A percentile compares a stretch with the other conserved stretches of the same genome.
These are phyloP conservation scores for Nothura maculosa DNA, from an alignment of 2,797 vertebrate species.

Conservation along the genomic window DNA sequence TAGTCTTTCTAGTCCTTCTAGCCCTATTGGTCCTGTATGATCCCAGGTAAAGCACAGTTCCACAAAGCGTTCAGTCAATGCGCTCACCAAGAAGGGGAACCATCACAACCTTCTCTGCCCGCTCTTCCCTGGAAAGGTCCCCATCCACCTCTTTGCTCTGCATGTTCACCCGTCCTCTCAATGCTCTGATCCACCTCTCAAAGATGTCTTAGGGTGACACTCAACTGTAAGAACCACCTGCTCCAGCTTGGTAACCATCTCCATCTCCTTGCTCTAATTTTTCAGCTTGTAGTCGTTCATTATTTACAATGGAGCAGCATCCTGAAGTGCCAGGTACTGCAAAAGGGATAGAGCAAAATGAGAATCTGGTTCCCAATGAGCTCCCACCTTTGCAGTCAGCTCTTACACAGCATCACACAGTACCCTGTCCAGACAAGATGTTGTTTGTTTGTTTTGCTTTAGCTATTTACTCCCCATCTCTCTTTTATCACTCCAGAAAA, in stretches of 20 bases:
- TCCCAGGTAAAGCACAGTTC: neutral
- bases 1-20: neutral
- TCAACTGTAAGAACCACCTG: neutral
- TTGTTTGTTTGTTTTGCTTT: neutral
- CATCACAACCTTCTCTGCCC: neutral
- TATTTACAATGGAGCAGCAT: accelerated
- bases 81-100: neutral
- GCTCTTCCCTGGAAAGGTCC: too few species aligned
- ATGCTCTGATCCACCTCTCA: neutral
- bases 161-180: neutral
- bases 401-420: neutral
- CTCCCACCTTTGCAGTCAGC: neutral
- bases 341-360: neutral
- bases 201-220: accelerated
- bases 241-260: neutral
- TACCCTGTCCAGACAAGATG: neutral
- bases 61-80: accelerated
- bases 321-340: neutral
- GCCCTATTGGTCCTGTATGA: neutral
- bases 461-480: neutral
- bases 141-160: neutral
- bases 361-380: neutral
- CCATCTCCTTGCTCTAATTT: neutral
- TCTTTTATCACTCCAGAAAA: neutral
- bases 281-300: neutral